Conservation (phyloP, 2,113 vertebrate genomes). For the Cercocebus atys region DNA sequence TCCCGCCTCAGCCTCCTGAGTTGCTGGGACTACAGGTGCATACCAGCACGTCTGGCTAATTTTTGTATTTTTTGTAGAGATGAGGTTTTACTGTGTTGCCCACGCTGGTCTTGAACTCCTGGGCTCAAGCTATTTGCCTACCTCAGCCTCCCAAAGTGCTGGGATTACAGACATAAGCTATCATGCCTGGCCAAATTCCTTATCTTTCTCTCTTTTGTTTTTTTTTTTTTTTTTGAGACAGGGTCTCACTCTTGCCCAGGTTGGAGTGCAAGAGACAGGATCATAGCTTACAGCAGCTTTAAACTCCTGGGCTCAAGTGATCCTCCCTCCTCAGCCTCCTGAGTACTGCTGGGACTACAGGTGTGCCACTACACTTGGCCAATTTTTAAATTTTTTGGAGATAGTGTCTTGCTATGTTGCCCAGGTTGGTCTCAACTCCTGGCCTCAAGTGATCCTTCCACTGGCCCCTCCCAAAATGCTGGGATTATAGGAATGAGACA, state of each 20-base stretch:
- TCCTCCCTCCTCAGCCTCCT: background rate
- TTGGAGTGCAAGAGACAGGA: background rate
- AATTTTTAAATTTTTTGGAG: background rate
- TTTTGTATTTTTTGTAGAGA: background rate
- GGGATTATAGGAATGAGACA: background rate
- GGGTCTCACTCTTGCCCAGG: background rate
- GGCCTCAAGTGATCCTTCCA: background rate
- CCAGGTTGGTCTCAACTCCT: background rate
- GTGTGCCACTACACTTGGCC: background rate
- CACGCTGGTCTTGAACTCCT: background rate
- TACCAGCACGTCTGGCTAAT: background rate
- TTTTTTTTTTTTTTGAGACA: no score
- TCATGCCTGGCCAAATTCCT: background rate
- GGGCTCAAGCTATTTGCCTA: background rate
- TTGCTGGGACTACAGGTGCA: background rate
- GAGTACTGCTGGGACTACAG: background rate
- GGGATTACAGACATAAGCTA: background rate
- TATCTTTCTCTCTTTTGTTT: no score
- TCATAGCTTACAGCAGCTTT: background rate
- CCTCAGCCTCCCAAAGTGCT: background rate
- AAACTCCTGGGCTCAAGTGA: background rate
- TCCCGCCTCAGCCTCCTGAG: background rate
- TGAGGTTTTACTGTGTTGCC: background rate
- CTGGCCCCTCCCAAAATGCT: background rate
- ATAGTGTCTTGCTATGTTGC: background rate